Conservation (phyloP, 1,140 invertebrate species). For the Drosophila kohkoa region DNA sequence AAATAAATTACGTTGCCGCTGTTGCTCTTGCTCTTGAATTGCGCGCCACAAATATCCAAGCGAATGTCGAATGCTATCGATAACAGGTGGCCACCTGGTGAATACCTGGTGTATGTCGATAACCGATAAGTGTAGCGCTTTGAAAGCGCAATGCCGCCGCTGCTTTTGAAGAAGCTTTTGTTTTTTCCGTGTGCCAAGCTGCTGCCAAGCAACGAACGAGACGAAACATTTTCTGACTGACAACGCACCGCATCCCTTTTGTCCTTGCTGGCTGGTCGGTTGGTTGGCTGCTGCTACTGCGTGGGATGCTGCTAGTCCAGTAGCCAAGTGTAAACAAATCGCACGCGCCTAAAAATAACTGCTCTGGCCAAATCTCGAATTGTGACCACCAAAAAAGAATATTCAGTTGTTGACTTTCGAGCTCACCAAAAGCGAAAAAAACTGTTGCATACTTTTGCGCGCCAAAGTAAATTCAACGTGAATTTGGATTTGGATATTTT, state of each 20-base stretch:
- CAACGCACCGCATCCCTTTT: slow-evolving; percentile 35
- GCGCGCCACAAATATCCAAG: slow-evolving; percentile 3
- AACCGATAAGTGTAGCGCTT: slow-evolving; percentile 13
- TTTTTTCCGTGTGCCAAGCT: neutral
- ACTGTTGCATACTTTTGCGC: slow-evolving; percentile 41
- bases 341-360: slow-evolving; percentile 28
- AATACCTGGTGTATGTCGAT: neutral
- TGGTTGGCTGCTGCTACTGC: no score
- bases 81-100: neutral
- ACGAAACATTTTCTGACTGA: slow-evolving; percentile 13
- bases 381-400: no score
- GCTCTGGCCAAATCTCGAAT: no score
- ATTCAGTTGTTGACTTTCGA: no score
- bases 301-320: slow-evolving; percentile 27
- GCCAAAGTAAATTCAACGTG: slow-evolving; percentile 34
- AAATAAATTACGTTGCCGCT: slow-evolving; percentile 53
- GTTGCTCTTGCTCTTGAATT: slow-evolving; percentile 26
- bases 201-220: neutral
- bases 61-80: slow-evolving; percentile 12
- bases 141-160: slow-evolving; percentile 21
- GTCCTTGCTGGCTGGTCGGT: slow-evolving; percentile 7
- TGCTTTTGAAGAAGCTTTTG: slow-evolving; percentile 26
- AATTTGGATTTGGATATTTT: neutral
- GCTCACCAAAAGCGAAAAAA: neutral
- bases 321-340: slow-evolving; percentile 50